A percentile compares a stretch with the other conserved stretches of the same genome.
Conservation (phyloP, 2,888 invertebrate genomes). For the Napeogenes inachia region DNA sequence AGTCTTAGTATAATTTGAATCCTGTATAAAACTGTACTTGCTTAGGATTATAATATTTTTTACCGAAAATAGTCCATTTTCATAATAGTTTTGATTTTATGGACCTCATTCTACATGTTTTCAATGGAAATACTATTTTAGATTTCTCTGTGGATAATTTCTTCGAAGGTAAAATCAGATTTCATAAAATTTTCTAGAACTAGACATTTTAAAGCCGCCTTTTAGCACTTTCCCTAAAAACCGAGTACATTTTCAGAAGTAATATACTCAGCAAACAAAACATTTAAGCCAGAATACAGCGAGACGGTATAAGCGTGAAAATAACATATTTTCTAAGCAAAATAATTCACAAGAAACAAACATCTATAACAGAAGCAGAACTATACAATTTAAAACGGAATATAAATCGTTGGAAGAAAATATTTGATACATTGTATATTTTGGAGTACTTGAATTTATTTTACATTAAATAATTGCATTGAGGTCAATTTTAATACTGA, state of each 20-base stretch:
- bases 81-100: too few species aligned
- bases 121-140: slow-evolving; percentile 1
- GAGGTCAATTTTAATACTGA: too few species aligned
- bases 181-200: slow-evolving; percentile 12
- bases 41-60: too few species aligned
- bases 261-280: slow-evolving; percentile 22
- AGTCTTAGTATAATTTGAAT: too few species aligned
- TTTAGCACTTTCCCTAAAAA: slow-evolving; percentile 30
- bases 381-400: not conserved
- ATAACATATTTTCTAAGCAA: slow-evolving; percentile 5
- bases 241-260: slow-evolving; percentile 25
- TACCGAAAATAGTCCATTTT: too few species aligned
- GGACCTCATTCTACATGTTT: too few species aligned
- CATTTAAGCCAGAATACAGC: slow-evolving; percentile 11
- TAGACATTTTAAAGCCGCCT: slow-evolving; percentile 26
- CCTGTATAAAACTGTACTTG: too few species aligned
- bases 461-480: too few species aligned
- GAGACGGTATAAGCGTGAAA: slow-evolving; percentile 7
- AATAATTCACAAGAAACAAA: not conserved
- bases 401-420: not conserved
- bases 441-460: too few species aligned
- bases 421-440: too few species aligned
- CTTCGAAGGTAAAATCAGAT: not conserved
- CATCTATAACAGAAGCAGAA: not conserved
- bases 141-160: slow-evolving; percentile 1